These are phyloP conservation scores for Drosophila punjabiensis DNA, from an alignment of 1,140 invertebrate species.

Conservation along the genomic window DNA sequence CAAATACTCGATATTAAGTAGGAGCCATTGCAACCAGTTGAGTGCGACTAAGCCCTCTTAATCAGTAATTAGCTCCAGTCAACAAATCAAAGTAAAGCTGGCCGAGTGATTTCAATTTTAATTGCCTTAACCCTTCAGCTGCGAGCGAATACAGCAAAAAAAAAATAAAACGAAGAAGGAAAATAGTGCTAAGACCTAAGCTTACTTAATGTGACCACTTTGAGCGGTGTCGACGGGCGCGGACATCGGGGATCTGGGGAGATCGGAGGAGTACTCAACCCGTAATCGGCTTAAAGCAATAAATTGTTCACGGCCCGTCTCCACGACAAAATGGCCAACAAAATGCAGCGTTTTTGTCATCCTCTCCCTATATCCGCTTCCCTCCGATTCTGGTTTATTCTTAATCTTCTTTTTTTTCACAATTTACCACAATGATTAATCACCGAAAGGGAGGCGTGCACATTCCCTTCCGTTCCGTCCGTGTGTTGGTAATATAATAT, in stretches of 20 bases:
- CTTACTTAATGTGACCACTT: slow-evolving; percentile 82
- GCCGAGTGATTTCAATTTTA: slow-evolving; percentile 43
- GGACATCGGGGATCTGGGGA: slow-evolving; percentile 6
- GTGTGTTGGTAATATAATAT: slow-evolving; percentile 66
- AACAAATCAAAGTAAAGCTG: slow-evolving; percentile 34
- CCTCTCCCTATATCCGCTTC: slow-evolving; percentile 32
- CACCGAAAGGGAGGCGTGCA: slow-evolving; percentile 54
- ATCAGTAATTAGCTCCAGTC: slow-evolving; percentile 31
- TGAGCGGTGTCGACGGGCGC: slow-evolving; percentile 67
- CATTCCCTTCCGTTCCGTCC: slow-evolving; percentile 26
- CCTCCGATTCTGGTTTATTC: slow-evolving; percentile 24
- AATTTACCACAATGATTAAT: slow-evolving; percentile 82
- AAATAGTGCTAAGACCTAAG: slow-evolving; percentile 79
- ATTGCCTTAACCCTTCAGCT: slow-evolving; percentile 50
- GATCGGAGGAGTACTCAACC: slow-evolving; percentile 28
- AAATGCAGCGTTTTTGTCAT: slow-evolving; percentile 68
- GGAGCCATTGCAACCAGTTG: slow-evolving; percentile 17
- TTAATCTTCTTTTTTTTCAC: slow-evolving; percentile 17
- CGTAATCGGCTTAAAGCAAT: slow-evolving; percentile 81
- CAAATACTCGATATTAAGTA: slow-evolving; percentile 4
- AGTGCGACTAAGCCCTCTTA: slow-evolving; percentile 32
- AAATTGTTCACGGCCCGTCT: slow-evolving; percentile 69
- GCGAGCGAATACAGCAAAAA: background rate
- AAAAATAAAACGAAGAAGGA: background rate
- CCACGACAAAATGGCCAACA: slow-evolving; percentile 78